Evolutionary conservation across 2,113 vertebrate genomes (phyloP).

Genomic region (Hippocampus abdominalis): DNA sequence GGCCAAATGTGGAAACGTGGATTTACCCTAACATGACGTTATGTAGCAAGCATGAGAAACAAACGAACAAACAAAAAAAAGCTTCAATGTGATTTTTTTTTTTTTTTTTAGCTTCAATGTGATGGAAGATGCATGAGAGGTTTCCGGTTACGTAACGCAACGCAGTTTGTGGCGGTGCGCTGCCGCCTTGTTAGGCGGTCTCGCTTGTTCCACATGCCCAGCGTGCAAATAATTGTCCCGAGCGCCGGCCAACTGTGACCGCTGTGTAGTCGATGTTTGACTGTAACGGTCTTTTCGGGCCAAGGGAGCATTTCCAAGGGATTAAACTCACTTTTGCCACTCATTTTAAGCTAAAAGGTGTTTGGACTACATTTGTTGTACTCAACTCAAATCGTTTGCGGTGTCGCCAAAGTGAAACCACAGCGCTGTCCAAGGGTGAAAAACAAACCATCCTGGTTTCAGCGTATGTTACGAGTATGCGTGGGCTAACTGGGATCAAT

Average conservation of each 20-base stretch:
- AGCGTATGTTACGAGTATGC: too few species aligned
- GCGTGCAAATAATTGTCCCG: background rate
- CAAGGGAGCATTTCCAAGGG: background rate
- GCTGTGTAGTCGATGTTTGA: background rate
- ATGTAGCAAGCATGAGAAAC: background rate
- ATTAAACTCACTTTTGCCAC: background rate
- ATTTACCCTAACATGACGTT: background rate
- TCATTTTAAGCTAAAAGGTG: background rate
- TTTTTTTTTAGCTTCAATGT: too few species aligned
- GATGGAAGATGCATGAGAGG: background rate
- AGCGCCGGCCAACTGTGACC: background rate
- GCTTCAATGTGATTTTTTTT: background rate
- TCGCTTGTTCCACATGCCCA: background rate
- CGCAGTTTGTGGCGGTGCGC: background rate
- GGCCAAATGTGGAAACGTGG: background rate
- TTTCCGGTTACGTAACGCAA: background rate
- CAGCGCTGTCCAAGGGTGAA: too few species aligned
- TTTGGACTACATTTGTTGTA: too few species aligned
- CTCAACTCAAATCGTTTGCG: too few species aligned
- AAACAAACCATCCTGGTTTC: too few species aligned
- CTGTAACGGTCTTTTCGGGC: background rate
- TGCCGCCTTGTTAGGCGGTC: background rate
- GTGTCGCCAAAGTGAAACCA: too few species aligned
- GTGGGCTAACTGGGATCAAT: too few species aligned
- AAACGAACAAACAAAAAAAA: background rate